Percentiles rank a stretch among this genome's conserved stretches.
phyloP scores from a whole-genome alignment of 2,113 vertebrate genomes.

The Epinephelus moara region DNA sequence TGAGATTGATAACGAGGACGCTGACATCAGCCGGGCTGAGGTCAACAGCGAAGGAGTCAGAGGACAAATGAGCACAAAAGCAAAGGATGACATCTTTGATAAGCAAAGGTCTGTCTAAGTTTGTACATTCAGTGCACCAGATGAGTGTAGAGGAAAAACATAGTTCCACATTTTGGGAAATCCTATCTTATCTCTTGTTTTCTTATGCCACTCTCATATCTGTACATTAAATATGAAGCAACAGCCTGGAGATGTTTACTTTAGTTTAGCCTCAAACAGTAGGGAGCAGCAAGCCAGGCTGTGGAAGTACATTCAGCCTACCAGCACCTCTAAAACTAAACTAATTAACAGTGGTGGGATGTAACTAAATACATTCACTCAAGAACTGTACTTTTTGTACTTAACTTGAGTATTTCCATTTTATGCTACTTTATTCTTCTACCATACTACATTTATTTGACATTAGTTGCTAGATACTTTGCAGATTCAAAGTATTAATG shows the following conservation, averaged over 20 bases:
- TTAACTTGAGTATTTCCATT: neutral
- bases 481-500: neutral
- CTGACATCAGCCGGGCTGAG: slow-evolving; percentile 65
- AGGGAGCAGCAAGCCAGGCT: neutral
- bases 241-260: neutral
- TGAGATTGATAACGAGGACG: slow-evolving; percentile 36
- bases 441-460: neutral
- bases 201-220: neutral
- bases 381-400: neutral
- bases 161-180: neutral
- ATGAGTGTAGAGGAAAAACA: neutral
- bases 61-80: slow-evolving; percentile 42
- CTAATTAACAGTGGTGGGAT: too few relatives aligned
- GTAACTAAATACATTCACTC: too few relatives aligned
- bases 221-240: neutral
- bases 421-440: too few relatives aligned
- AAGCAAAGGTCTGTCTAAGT: neutral
- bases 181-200: neutral
- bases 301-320: neutral
- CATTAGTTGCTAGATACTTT: neutral
- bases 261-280: too few relatives aligned
- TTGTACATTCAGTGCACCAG: neutral
- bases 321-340: neutral
- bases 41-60: slow-evolving; percentile 40
- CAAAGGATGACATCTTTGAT: slow-evolving; percentile 25